A percentile compares a stretch with the other conserved stretches of the same genome.
These are phyloP conservation scores for Lutraria rhynchaena DNA, from an alignment of 1,140 invertebrate species.

Conservation along the genomic window DNA sequence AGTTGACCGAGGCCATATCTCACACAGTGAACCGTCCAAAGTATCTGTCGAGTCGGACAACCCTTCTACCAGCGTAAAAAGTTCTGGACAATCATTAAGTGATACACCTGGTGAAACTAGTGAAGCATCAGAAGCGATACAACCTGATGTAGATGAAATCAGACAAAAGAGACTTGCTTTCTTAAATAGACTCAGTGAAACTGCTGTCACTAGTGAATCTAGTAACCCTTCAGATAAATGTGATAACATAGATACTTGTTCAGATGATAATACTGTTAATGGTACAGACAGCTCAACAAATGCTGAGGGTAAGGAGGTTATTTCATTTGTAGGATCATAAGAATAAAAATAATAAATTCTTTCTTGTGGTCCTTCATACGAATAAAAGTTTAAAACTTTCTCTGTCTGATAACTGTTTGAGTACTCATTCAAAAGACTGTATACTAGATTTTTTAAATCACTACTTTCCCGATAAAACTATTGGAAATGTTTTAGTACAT, in stretches of 20 bases:
- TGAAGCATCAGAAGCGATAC: background rate
- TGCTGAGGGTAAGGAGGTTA: no score
- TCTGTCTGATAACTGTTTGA: no score
- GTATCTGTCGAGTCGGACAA: background rate
- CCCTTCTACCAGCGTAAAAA: background rate
- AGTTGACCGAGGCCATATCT: background rate
- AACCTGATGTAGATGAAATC: constrained; percentile 69
- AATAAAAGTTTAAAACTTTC: no score
- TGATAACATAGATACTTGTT: background rate
- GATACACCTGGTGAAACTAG: background rate
- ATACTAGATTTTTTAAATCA: no score
- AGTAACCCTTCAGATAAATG: background rate
- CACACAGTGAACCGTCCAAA: background rate
- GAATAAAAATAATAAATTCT: no score
- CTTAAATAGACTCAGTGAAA: constrained; percentile 60
- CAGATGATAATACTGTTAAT: constrained; percentile 20
- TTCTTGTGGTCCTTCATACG: no score
- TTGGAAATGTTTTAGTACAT: no score
- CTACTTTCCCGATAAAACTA: no score
- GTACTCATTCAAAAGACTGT: no score
- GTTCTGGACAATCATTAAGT: constrained; percentile 12
- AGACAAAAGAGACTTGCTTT: constrained; percentile 75
- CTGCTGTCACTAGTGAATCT: background rate
- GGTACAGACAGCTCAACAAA: no score
- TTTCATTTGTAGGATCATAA: no score